Conservation (phyloP, 1,140 invertebrate genomes). For the Helicoverpa armigera region DNA sequence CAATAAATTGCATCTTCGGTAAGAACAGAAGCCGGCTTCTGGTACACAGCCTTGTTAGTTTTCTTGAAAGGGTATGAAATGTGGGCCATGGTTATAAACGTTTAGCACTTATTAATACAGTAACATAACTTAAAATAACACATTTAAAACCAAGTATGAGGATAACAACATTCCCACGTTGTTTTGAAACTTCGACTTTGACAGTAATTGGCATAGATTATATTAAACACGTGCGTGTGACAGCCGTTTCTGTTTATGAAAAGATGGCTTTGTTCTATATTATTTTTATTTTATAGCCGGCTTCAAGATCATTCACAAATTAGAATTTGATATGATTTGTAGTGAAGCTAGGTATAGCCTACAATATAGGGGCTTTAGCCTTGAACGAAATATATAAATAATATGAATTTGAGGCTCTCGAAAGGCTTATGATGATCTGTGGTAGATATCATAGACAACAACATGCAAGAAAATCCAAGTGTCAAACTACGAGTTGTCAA, state of each 20-base stretch:
- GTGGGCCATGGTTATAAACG: conserved; percentile 68
- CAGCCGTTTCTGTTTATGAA: not conserved
- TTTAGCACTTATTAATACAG: conserved; percentile 17
- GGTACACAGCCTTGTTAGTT: conserved; percentile 91
- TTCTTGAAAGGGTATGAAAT: conserved; percentile 89
- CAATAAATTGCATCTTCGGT: conserved; percentile 94
- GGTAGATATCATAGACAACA: not conserved
- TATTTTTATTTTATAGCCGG: too few species aligned
- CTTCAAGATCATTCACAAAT: too few species aligned
- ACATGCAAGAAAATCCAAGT: not conserved
- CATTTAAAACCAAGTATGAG: not conserved
- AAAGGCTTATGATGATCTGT: too few species aligned
- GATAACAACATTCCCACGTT: conserved; percentile 26
- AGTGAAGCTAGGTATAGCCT: not conserved
- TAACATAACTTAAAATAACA: conserved; percentile 11
- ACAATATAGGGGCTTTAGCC: not conserved
- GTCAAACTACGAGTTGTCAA: not conserved
- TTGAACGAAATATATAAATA: too few species aligned
- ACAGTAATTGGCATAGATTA: conserved; percentile 7
- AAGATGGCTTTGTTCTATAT: too few species aligned
- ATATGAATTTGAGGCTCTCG: too few species aligned
- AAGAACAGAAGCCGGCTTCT: conserved; percentile 89
- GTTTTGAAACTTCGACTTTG: conserved; percentile 41
- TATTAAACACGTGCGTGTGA: not conserved
- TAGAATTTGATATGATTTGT: not conserved